Conservation (phyloP, 2,113 vertebrate species). For the Colossoma macropomum region DNA sequence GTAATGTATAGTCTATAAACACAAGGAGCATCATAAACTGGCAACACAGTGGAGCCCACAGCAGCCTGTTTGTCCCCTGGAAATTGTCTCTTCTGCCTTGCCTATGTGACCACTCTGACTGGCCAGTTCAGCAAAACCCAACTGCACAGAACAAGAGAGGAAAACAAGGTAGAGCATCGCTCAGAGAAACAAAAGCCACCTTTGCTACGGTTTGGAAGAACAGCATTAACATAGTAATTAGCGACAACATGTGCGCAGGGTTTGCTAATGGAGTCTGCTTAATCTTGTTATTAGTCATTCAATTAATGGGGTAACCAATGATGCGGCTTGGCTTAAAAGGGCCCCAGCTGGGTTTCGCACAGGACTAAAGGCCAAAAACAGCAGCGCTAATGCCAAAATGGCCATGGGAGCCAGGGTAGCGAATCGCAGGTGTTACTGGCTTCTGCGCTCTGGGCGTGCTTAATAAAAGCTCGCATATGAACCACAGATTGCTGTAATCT, state of each 20-base stretch:
- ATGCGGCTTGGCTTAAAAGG: slow-evolving; percentile 28
- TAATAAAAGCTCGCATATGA: not conserved
- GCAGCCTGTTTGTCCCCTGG: not conserved
- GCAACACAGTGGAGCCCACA: not conserved
- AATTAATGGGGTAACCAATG: slow-evolving; percentile 54
- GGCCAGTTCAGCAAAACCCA: not conserved
- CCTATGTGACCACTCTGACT: not conserved
- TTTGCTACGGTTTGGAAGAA: slow-evolving; percentile 33
- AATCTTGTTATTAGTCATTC: slow-evolving; percentile 59
- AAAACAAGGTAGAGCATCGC: slow-evolving; percentile 28
- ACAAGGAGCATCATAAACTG: not conserved
- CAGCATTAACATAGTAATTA: slow-evolving; percentile 58
- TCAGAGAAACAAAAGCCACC: slow-evolving; percentile 29
- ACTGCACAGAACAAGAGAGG: not conserved
- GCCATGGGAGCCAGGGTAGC: not conserved
- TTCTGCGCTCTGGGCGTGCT: not conserved
- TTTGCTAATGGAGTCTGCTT: slow-evolving; percentile 53
- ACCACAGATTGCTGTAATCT: slow-evolving; percentile 3
- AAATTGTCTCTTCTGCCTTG: not conserved
- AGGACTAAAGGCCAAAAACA: slow-evolving; percentile 11
- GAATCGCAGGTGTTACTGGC: slow-evolving; percentile 20
- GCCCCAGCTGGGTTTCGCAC: slow-evolving; percentile 24
- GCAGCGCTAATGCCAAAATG: not conserved
- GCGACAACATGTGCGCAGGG: slow-evolving; percentile 48
- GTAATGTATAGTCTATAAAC: no score